Base-by-base conservation (phyloP, 1,140 invertebrate genomes). In the Chironomus tepperi region DNA sequence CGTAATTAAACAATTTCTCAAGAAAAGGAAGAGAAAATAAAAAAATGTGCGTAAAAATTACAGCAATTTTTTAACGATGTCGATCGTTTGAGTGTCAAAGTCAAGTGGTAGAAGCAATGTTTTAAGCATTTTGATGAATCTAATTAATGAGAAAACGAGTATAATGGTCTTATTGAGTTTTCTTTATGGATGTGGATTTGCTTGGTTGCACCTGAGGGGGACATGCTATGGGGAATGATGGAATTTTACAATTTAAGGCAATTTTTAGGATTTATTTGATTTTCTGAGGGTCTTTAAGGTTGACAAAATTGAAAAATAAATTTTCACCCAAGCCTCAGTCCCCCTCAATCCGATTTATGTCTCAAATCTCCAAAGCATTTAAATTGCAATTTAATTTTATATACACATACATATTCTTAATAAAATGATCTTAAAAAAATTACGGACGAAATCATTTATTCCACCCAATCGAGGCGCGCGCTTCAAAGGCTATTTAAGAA, bases 401-500 rank as follows among this genome's bases (percentile, higher is more conserved):
- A 34, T 34, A 34, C 24, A 34, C 5, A 34, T 34, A 34, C 24
- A 34, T 34, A 34, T 34, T 34, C 24, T 34, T 34, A 34, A 34
- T 34, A 34, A 34, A 34, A 34, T 34, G 24, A 34, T 34, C 24
- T 34, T 34, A 34, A 34, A n/a, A n/a, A 34, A 34, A 34, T 34
- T 34, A 34, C 24, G 47, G 15, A 57, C 12, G 12, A n/a, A 57
- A 57, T 5, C 47, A 57, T 57, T n/a, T 12, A 57, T 57, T 12
- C 47, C 47, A n/a, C 47, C n/a, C 47, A 57, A 12, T 57, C 47
- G n/a, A 57, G 12, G 47, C 47, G 47, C 47, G 47, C 47, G 47
- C 47, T 57, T 57, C 47, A 57, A 57, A 57, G n/a, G 47, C 47
- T n/a, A 57, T 57, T 57, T 57, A n/a, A 57, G 47, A 57, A n/a